Evolutionary conservation across 2,797 vertebrate species (phyloP).

Genomic region (Anguilla pacifica): DNA sequence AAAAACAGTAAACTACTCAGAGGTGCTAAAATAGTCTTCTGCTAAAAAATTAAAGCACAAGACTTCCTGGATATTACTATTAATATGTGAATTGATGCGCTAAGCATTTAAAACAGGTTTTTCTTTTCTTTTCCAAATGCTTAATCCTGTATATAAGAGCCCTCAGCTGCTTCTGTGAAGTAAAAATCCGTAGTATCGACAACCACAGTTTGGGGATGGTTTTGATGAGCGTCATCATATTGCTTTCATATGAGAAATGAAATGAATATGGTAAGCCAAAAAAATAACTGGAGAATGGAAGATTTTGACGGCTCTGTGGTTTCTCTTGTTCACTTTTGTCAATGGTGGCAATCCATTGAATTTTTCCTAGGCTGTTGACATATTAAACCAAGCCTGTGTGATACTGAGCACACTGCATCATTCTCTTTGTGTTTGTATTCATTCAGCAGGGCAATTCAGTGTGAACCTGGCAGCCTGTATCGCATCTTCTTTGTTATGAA

Average conservation of each 20-base stretch:
- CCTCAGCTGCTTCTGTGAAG: neutral
- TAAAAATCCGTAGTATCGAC: neutral
- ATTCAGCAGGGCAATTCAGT: neutral
- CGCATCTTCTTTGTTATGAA: neutral
- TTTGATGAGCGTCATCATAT: neutral
- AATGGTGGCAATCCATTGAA: neutral
- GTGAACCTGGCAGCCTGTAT: neutral
- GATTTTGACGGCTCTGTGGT: neutral
- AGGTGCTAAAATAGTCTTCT: neutral
- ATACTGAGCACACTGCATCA: neutral
- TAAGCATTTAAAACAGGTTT: neutral
- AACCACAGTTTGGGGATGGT: neutral
- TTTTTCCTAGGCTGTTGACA: neutral
- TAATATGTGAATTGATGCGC: neutral
- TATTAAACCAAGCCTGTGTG: neutral
- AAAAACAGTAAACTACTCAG: neutral
- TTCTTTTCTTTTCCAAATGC: conserved; percentile 2
- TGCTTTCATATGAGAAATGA: neutral
- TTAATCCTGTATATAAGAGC: neutral
- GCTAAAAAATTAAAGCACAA: neutral
- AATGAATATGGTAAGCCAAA: neutral
- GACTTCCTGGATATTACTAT: neutral
- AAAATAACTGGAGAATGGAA: neutral
- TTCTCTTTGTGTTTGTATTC: neutral
- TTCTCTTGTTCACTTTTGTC: neutral